These are phyloP conservation scores for Aplocera efformata DNA, from an alignment of 2,888 invertebrate genomes.

Conservation along the genomic window DNA sequence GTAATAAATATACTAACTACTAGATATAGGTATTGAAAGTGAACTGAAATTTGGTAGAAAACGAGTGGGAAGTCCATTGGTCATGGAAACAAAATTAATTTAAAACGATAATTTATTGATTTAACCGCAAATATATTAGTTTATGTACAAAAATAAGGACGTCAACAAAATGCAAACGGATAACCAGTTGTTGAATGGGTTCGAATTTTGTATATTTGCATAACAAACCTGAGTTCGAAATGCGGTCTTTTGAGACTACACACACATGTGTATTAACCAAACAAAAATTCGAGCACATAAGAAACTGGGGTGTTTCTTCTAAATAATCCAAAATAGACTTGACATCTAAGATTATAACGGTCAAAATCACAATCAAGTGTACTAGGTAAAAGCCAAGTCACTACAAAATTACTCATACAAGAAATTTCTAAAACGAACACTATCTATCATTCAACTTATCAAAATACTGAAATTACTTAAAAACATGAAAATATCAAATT, in stretches of 20 bases:
- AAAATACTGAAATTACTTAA: conserved; percentile 70
- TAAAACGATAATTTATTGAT: conserved; percentile 78
- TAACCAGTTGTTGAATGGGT: conserved; percentile 48
- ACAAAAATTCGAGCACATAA: conserved; percentile 23
- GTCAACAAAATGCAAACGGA: conserved; percentile 75
- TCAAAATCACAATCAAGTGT: conserved; percentile 44
- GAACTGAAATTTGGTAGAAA: no score
- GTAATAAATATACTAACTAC: no score
- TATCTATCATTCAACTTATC: conserved; percentile 55
- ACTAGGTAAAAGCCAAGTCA: conserved; percentile 48
- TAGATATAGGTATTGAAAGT: no score
- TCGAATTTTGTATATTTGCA: conserved; percentile 15
- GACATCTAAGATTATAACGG: conserved; percentile 28
- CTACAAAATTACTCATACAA: conserved; percentile 62
- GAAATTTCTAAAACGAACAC: conserved; percentile 58
- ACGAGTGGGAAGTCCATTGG: no score
- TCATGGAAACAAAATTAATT: conserved; percentile 33
- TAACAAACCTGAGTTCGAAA: conserved; percentile 12
- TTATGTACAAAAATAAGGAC: conserved; percentile 72
- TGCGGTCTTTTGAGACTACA: conserved; percentile 17
- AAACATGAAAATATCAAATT: conserved; percentile 62
- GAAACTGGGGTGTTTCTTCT: conserved; percentile 24
- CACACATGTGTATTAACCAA: conserved; percentile 6
- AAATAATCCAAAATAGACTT: conserved; percentile 32
- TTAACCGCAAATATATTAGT: conserved; percentile 79